A percentile compares a stretch with the other conserved stretches of the same genome.
These are phyloP conservation scores for Antrozous pallidus DNA, from an alignment of 2,797 vertebrate species.

Conservation along the genomic window DNA sequence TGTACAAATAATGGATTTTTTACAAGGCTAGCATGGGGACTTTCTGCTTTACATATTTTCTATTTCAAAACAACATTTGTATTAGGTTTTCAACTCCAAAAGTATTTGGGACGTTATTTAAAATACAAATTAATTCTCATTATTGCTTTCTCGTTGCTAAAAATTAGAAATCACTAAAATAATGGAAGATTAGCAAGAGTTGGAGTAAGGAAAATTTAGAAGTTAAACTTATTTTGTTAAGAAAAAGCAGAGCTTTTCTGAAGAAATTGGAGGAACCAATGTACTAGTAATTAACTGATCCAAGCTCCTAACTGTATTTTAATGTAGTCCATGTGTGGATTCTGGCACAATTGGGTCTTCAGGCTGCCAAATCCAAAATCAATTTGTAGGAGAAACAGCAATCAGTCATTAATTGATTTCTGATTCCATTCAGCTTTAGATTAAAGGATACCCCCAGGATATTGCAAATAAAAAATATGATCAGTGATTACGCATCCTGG, in stretches of 20 bases:
- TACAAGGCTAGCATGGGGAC: background rate
- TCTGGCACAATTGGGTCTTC: conserved; percentile 63
- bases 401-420: conserved; percentile 81
- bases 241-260: conserved; percentile 19
- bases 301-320: conserved; percentile 58
- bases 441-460: conserved; percentile 46
- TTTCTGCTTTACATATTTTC: background rate
- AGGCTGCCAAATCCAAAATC: conserved; percentile 75
- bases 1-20: background rate
- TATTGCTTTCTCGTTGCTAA: background rate
- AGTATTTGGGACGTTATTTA: background rate
- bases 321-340: conserved; percentile 49
- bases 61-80: background rate
- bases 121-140: background rate
- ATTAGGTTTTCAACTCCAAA: background rate
- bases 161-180: background rate
- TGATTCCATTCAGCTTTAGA: conserved; percentile 71
- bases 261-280: background rate
- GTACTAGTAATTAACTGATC: conserved; percentile 48
- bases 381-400: conserved; percentile 75
- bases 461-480: conserved; percentile 51
- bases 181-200: background rate
- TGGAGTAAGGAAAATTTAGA: background rate
- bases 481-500: background rate
- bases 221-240: conserved; percentile 22